Evolutionary conservation across 2,888 invertebrate genomes (phyloP).

Genomic region (Rotaria socialis): DNA sequence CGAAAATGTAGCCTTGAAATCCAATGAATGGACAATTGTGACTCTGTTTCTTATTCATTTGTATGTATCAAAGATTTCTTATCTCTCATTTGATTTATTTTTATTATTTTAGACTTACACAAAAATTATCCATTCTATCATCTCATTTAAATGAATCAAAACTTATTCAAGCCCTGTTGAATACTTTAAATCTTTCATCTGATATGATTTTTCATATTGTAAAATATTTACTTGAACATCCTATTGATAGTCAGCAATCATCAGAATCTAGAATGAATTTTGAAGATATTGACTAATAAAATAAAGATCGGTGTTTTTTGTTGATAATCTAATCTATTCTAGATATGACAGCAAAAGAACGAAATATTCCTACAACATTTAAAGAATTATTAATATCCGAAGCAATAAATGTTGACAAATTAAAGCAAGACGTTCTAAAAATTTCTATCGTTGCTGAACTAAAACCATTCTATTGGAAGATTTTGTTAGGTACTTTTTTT

Average conservation of each 20-base stretch:
- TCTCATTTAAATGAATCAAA: not conserved
- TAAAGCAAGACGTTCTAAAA: not conserved
- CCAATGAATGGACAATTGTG: not conserved
- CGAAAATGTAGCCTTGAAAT: not conserved
- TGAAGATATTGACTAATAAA: not conserved
- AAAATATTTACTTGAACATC: not conserved
- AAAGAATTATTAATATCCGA: not conserved
- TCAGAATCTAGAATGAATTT: not conserved
- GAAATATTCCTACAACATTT: not conserved
- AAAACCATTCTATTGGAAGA: not conserved
- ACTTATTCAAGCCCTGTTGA: not conserved
- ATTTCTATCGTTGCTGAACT: not conserved
- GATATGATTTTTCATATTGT: not conserved
- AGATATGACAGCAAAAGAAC: not conserved
- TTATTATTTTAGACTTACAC: not conserved
- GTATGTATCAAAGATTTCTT: not conserved
- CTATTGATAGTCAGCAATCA: not conserved
- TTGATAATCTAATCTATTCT: not conserved
- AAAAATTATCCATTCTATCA: not conserved
- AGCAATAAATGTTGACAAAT: not conserved
- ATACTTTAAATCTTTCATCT: not conserved
- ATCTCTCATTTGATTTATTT: not conserved
- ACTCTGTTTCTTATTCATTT: constrained; percentile 1
- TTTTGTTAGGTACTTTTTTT: not conserved
- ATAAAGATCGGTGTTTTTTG: not conserved